These are phyloP conservation scores for Bombus huntii DNA, from an alignment of 1,140 invertebrate species.

Conservation along the genomic window DNA sequence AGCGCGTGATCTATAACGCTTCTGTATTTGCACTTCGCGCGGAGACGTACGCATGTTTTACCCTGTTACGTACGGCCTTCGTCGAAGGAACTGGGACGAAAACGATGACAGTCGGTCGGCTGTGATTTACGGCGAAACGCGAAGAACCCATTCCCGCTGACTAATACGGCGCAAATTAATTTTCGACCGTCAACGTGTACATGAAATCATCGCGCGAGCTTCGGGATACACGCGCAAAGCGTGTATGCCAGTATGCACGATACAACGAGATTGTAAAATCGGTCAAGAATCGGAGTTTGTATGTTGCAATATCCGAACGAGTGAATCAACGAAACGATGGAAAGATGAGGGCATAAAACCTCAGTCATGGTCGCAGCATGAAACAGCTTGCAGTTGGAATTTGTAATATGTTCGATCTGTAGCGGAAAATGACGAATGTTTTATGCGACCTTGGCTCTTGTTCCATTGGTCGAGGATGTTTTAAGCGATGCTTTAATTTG, in stretches of 20 bases:
- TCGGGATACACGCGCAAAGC: neutral
- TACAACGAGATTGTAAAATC: too few relatives aligned
- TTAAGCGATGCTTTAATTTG: too few relatives aligned
- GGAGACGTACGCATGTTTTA: slow-evolving; percentile 10
- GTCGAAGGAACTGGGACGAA: slow-evolving; percentile 41
- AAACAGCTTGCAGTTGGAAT: too few relatives aligned
- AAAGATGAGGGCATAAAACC: too few relatives aligned
- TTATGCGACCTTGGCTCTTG: too few relatives aligned
- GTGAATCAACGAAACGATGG: too few relatives aligned
- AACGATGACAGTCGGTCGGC: slow-evolving; percentile 23
- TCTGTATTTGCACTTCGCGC: slow-evolving; percentile 12
- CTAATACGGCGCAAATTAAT: slow-evolving; percentile 30
- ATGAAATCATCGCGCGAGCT: neutral
- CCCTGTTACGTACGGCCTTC: slow-evolving; percentile 34
- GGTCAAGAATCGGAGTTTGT: too few relatives aligned
- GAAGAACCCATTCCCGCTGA: neutral
- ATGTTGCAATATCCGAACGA: too few relatives aligned
- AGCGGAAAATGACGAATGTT: too few relatives aligned
- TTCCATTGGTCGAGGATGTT: too few relatives aligned
- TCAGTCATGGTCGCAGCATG: too few relatives aligned
- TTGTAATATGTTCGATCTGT: too few relatives aligned
- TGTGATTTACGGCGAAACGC: slow-evolving; percentile 16
- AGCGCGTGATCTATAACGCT: neutral
- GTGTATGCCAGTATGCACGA: neutral
- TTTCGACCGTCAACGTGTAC: neutral